Evolutionary conservation across 1,140 invertebrate genomes (phyloP), one percentile per base, ranked within the genome.

Genomic region (Drosophila kurseongensis): DNA sequence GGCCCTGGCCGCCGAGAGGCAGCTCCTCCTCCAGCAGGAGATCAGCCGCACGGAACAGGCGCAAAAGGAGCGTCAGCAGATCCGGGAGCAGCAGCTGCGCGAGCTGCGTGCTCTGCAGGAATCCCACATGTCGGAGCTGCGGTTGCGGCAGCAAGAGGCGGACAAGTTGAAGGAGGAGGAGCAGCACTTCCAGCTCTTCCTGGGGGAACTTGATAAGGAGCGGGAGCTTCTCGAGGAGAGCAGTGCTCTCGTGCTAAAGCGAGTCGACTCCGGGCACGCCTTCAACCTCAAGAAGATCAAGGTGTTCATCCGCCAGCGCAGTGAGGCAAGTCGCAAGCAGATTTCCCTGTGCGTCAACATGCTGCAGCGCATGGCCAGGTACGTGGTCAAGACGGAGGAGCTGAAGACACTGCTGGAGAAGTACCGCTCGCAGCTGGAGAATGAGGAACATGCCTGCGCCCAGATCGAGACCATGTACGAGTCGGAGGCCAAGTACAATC

Each of bases 401-500:
- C 32, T 91, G 23, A 48, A 81, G n/a, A 2, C 54, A 0, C 50
- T 91, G 6, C 52, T 80, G 0, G 14, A 71, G 0, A 79, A 88
- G 44, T 91, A 83, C 55, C 65, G 81, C 16, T 12, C 56, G 2
- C 65, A 92, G 44, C 42, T 83, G 42, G 77, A 91, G n/a, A 4
- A 14, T 4, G 91, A 92, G 29, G 8, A 44, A 0, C 10, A 75
- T n/a, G 84, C 76, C 6, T 56, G 60, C 14, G 9, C 55, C 8
- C 71, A 91, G 47, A 84, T 92, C 18, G 91, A 92, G n/a, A 56
- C 63, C 40, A 91, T 92, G 92, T 92, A 92, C 72, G 92, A 92
- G 51, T 92, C 92, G 0, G 92, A 92, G 63, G 91, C 91, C 0
- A 92, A 92, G 58, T 67, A 72, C 23, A 80, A 56, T 14, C 44